A percentile compares a stretch with the other conserved stretches of the same genome.
Conservation (phyloP, 2,797 vertebrate genomes). For the Vireo griseus region DNA sequence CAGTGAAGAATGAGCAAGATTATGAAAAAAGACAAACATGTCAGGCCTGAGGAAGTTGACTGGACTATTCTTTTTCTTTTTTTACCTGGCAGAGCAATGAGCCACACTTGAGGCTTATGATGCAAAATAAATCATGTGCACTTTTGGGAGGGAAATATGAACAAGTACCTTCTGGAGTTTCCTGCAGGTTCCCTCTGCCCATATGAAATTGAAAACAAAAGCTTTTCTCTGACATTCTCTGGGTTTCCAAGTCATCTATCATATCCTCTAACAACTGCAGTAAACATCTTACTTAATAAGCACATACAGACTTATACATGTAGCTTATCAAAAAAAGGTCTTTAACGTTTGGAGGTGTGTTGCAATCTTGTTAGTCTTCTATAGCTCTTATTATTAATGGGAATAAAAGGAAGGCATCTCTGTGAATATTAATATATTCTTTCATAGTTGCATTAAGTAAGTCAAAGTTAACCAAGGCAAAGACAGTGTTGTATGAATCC, state of each 20-base stretch:
- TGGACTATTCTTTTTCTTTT: neutral
- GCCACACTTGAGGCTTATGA: neutral
- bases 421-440: neutral
- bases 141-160: neutral
- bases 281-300: slow-evolving; percentile 11
- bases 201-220: neutral
- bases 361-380: slow-evolving; percentile 17
- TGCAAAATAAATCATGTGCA: neutral
- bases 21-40: neutral
- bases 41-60: neutral
- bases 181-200: neutral
- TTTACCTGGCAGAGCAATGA: neutral
- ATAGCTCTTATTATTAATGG: neutral
- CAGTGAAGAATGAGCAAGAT: neutral
- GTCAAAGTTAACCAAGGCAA: neutral
- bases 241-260: neutral
- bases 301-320: neutral
- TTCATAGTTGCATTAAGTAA: neutral
- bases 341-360: neutral
- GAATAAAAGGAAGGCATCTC: neutral
- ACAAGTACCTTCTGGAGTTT: neutral
- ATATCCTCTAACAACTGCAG: neutral
- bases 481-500: neutral
- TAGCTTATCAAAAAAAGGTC: neutral
- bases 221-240: neutral